phyloP scores from a whole-genome alignment of 64 coral and sea anemone genomes.

The Astreopora myriophthalma region DNA sequence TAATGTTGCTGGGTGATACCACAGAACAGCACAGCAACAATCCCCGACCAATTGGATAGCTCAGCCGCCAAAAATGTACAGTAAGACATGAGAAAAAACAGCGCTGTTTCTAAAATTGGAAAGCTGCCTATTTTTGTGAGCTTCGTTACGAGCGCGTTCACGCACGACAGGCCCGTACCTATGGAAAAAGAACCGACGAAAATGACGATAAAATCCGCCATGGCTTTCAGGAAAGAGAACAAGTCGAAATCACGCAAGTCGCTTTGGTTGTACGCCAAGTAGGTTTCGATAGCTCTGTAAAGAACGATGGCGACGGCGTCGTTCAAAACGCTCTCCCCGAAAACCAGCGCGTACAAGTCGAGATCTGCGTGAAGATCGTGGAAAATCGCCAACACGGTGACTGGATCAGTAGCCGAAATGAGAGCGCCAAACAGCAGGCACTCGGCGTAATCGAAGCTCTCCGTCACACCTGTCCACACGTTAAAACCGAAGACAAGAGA shows the following conservation, averaged over 20 bases:
- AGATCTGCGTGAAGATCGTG: slow-evolving; percentile 96
- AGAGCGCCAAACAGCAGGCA: slow-evolving; percentile 93
- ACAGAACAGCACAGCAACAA: slow-evolving; percentile 94
- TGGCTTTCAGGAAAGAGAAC: slow-evolving; percentile 81
- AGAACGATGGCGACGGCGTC: slow-evolving; percentile 95
- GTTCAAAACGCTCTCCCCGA: slow-evolving; percentile 96
- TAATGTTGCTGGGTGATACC: slow-evolving; percentile 97
- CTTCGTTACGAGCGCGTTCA: slow-evolving; percentile 92
- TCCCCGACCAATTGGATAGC: slow-evolving; percentile 94
- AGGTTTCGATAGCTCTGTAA: slow-evolving; percentile 97
- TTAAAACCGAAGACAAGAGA: slow-evolving; percentile 93
- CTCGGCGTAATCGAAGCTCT: slow-evolving; percentile 90
- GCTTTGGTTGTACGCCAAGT: slow-evolving; percentile 94
- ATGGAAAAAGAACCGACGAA: slow-evolving; percentile 95
- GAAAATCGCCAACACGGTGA: slow-evolving; percentile 92
- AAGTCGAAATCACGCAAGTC: slow-evolving; percentile 94
- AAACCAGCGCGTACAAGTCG: slow-evolving; percentile 93
- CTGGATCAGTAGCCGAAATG: slow-evolving; percentile 95
- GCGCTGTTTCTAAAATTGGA: slow-evolving; percentile 88
- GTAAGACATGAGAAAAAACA: slow-evolving; percentile 98
- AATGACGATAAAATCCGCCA: slow-evolving; percentile 87
- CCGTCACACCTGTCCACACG: slow-evolving; percentile 80
- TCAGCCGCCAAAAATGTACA: slow-evolving; percentile 91
- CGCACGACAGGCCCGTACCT: slow-evolving; percentile 85
- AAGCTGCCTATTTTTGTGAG: slow-evolving; percentile 97